Base-by-base conservation (phyloP, 2,113 vertebrate species). In the Toxotes chatareus region DNA sequence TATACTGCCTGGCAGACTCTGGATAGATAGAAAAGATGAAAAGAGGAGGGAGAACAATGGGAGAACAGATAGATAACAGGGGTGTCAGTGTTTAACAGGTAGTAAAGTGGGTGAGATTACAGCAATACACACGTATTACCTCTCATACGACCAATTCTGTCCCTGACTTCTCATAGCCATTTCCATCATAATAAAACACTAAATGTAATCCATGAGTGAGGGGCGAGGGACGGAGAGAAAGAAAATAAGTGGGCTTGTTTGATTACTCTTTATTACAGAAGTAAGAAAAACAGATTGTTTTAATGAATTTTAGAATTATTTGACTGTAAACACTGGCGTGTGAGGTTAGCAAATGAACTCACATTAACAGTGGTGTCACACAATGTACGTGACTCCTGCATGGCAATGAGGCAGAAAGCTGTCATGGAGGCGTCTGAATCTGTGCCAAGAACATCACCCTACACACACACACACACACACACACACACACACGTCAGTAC, bases 351-450 rank as follows among this genome's bases (percentile, higher is more conserved):
- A 44, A 44, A 44, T 44, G 0, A 12, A 3, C 97, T 95, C 89
- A 98, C 97, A 0, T 88, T 90, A 63, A 97, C 63, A 0, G 73
- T 84, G 1, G 36, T 49, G 3, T 69, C 69, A 55, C 98, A 99
- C 42, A 93, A 17, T 0, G 83, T 32, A 3, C 23, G 85, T 1
- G 95, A 73, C 76, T 98, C 97, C 64, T 94, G 76, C 73, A 99
- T 86, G 0, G 97, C 94, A 0, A 98, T 83, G 12, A 98, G 89
- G 17, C 96, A 92, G 1, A 99, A 98, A 16, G 98, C 96, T 0
- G 97, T 98, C 78, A 98, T 94, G 0, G 97, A 95, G 7, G 91
- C 93, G 0, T 97, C 95, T 0, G 96, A 93, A 31, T 95, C 93
- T 0, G 49, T n/a, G 0, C 95, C 92, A 0, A 0, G 2, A 21